These are phyloP conservation scores for Tautogolabrus adspersus DNA, from an alignment of 2,113 vertebrate genomes.

Conservation along the genomic window DNA sequence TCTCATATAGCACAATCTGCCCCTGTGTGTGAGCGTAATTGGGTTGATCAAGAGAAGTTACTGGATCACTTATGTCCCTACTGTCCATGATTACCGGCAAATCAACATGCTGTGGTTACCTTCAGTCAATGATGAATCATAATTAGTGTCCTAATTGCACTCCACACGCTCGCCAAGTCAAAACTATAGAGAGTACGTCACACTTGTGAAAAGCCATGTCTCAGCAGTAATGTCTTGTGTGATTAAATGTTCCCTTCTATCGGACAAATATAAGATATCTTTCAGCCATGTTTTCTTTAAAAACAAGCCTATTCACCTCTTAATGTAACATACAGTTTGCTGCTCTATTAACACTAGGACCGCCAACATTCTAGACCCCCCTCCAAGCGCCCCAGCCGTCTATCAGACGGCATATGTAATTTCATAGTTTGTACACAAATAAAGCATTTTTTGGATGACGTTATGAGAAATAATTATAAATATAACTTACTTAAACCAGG, in stretches of 20 bases:
- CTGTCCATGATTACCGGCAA: slow-evolving; percentile 54
- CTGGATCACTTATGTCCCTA: slow-evolving; percentile 28
- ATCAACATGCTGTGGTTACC: slow-evolving; percentile 45
- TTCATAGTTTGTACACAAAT: too few relatives aligned
- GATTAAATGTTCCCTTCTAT: slow-evolving; percentile 12
- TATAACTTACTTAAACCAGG: too few relatives aligned
- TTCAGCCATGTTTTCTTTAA: background rate
- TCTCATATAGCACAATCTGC: slow-evolving; percentile 23
- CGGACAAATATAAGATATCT: background rate
- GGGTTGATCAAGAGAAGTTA: slow-evolving; percentile 43
- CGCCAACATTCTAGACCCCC: too few relatives aligned
- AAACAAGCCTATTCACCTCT: too few relatives aligned
- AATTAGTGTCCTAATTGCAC: slow-evolving; percentile 64
- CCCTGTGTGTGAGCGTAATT: slow-evolving; percentile 45
- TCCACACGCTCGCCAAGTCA: slow-evolving; percentile 19
- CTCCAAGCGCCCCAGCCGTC: too few relatives aligned
- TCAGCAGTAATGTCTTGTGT: background rate
- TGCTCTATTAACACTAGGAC: too few relatives aligned
- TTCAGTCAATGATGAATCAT: slow-evolving; percentile 35
- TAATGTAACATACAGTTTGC: background rate
- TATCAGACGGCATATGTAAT: too few relatives aligned
- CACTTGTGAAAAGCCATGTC: background rate
- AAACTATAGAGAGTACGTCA: slow-evolving; percentile 18
- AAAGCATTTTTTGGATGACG: too few relatives aligned
- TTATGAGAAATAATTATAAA: too few relatives aligned